Evolutionary conservation across 1,140 invertebrate species (phyloP).

Genomic region (Tetragonula clypearis): DNA sequence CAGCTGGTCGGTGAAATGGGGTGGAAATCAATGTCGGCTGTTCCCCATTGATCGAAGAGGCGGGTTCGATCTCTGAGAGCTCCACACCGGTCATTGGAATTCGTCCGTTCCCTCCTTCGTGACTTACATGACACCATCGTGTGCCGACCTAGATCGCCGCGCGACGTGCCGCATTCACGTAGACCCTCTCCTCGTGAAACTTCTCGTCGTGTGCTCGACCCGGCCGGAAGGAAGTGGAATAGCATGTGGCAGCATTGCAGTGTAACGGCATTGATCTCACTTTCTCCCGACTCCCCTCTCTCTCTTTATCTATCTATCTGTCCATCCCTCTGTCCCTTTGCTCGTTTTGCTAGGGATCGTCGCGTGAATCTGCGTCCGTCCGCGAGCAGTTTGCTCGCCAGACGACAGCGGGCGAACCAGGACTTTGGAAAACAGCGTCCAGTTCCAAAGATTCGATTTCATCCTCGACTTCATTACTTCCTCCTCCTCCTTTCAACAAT

Average conservation of each 20-base stretch:
- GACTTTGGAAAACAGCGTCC: too few species aligned
- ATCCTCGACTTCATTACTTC: background rate
- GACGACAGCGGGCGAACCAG: too few species aligned
- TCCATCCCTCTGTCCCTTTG: too few species aligned
- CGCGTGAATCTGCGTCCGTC: too few species aligned
- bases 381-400: too few species aligned
- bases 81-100: conserved; percentile 1
- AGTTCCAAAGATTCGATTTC: too few species aligned
- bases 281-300: conserved; percentile 14
- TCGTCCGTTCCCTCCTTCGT: conserved; percentile 43
- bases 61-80: conserved; percentile 16
- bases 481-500: background rate
- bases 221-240: conserved; percentile 51
- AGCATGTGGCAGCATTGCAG: conserved; percentile 59
- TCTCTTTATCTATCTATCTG: background rate
- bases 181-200: conserved; percentile 40
- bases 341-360: too few species aligned
- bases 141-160: conserved; percentile 33
- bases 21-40: conserved; percentile 29
- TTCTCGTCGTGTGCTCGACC: conserved; percentile 27
- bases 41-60: conserved; percentile 25
- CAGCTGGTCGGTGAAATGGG: conserved; percentile 9
- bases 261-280: conserved; percentile 58
- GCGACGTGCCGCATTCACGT: conserved; percentile 34
- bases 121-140: conserved; percentile 33